phyloP scores from a whole-genome alignment of 1,140 invertebrate genomes.

The Bombus affinis region DNA sequence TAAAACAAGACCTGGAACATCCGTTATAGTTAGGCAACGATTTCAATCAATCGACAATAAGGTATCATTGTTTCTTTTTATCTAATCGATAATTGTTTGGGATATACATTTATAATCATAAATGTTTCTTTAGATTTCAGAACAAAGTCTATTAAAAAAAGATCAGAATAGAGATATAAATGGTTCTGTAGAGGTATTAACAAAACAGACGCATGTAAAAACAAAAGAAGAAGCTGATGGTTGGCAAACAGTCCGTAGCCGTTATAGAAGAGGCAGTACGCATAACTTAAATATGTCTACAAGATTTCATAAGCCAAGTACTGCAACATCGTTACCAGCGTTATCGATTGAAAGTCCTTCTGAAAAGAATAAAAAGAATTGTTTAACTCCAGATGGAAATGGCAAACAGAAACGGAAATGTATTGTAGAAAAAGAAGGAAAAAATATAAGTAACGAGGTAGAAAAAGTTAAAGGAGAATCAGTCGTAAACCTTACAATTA shows the following conservation, averaged over 20 bases:
- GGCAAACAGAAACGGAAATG: conserved; percentile 66
- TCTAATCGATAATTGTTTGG: not conserved
- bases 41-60: conserved; percentile 66
- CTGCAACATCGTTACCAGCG: conserved; percentile 84
- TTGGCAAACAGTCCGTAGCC: conserved; percentile 87
- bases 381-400: conserved; percentile 69
- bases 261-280: conserved; percentile 79
- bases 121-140: conserved; percentile 57
- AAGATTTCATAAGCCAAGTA: conserved; percentile 83
- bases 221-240: conserved; percentile 81
- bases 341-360: conserved; percentile 80
- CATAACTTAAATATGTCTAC: conserved; percentile 80
- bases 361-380: conserved; percentile 79
- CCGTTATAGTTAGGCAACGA: conserved; percentile 70
- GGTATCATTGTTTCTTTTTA: conserved; percentile 31
- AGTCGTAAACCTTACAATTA: conserved; percentile 42
- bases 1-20: conserved; percentile 72
- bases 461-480: conserved; percentile 70
- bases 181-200: conserved; percentile 74
- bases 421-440: conserved; percentile 66
- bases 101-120: conserved; percentile 19
- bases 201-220: conserved; percentile 62
- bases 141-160: conserved; percentile 47
- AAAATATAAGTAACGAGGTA: conserved; percentile 68
- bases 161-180: conserved; percentile 69